A percentile compares a stretch with the other conserved stretches of the same genome.
Conservation (phyloP, 2,113 vertebrate species). For the Sturnira hondurensis region DNA sequence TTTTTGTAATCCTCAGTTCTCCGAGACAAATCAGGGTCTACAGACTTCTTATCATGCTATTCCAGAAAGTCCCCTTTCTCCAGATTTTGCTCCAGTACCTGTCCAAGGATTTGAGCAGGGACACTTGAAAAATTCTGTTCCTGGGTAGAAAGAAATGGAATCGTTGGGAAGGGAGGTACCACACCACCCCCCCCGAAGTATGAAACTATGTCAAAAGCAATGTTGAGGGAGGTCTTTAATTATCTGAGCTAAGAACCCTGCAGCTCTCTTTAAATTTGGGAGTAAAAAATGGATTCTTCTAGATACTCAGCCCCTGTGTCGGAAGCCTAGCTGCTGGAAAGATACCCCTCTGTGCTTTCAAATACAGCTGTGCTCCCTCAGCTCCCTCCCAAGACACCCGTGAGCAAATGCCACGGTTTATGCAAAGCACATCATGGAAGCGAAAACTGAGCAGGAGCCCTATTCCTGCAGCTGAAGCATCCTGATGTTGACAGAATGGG, state of each 20-base stretch:
- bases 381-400: neutral
- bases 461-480: constrained; percentile 76
- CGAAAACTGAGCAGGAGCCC: constrained; percentile 59
- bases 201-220: neutral
- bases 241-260: neutral
- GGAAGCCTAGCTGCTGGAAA: neutral
- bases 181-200: neutral
- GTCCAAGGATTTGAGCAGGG: neutral
- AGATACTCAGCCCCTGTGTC: neutral
- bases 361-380: neutral
- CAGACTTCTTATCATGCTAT: neutral
- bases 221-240: neutral
- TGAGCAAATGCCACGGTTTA: constrained; percentile 54
- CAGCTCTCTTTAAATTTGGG: neutral
- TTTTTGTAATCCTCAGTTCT: neutral
- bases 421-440: constrained; percentile 73
- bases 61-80: neutral
- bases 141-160: neutral
- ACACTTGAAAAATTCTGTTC: neutral
- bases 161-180: neutral
- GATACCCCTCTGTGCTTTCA: neutral
- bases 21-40: neutral
- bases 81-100: neutral
- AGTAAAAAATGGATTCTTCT: neutral
- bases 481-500: constrained; percentile 86